Evolutionary conservation across 2,797 vertebrate species (phyloP), one percentile per base, ranked within the genome.

Genomic region (Apodemus agrarius): DNA sequence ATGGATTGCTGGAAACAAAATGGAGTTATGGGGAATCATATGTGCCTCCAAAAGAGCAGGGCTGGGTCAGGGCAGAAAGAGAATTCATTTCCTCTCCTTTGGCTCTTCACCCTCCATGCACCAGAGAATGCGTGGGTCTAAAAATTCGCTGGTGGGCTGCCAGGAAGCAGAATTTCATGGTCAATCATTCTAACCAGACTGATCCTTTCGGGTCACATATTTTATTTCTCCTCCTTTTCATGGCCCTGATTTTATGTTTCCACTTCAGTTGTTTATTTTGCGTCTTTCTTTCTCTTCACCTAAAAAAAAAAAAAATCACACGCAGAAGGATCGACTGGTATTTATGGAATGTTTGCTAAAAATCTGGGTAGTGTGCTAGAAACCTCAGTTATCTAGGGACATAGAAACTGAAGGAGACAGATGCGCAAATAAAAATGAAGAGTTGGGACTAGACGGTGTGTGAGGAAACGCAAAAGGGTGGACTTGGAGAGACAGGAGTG

Each of bases 161-260:
- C 78, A 92, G 92, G 92, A 97, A 93, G 85, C 52, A 46, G 80
- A 84, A 97, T 96, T 95, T 96, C 90, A 95, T 0, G 13, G 90
- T 95, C 75, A 92, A 63, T 94, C 85, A 76, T 2, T 57, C 59
- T 65, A 59, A 94, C 34, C 52, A 84, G 86, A 40, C 59, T 37
- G 57, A n/a, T 65, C 72, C 63, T 87, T 91, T 89, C 22, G 82
- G 79, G 72, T 94, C 59, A 81, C 79, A 89, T 93, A 65, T 87
- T 92, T 94, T 67, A 57, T 86, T 84, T 65, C 16, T 89, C 61
- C 34, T 95, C 43, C 19, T 22, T 74, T 46, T 93, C 29, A 10
- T 40, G 89, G 85, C 24, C 89, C 92, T 88, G 49, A 86, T 86
- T 90, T 94, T 89, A 19, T 75, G 63, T 94, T 96, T 92, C 88